A percentile compares a stretch with the other conserved stretches of the same genome.
These are phyloP conservation scores for Amphiprion percula DNA, from an alignment of 2,113 vertebrate genomes.

Conservation along the genomic window DNA sequence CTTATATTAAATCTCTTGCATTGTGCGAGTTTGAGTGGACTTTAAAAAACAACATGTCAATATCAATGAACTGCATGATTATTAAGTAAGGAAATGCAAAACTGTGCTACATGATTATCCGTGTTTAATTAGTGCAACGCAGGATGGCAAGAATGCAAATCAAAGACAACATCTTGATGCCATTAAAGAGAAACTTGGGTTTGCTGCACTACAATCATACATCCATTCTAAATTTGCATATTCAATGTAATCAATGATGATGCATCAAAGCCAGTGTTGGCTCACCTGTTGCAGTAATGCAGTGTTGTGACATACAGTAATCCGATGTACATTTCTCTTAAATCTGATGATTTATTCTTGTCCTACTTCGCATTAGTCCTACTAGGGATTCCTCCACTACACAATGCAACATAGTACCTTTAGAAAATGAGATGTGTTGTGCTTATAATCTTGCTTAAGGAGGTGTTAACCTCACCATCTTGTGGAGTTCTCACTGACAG, in stretches of 20 bases:
- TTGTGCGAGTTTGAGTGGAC: slow-evolving; percentile 26
- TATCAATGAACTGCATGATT: slow-evolving; percentile 45
- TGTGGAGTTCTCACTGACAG: slow-evolving; percentile 65
- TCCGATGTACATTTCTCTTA: slow-evolving; percentile 24
- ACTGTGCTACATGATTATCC: slow-evolving; percentile 52
- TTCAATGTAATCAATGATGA: slow-evolving; percentile 70
- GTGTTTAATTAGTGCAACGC: slow-evolving; percentile 49
- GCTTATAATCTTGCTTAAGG: slow-evolving; percentile 53
- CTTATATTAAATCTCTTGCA: slow-evolving; percentile 12
- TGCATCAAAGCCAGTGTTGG: slow-evolving; percentile 29
- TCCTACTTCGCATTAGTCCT: slow-evolving; percentile 31
- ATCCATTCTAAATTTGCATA: slow-evolving; percentile 68
- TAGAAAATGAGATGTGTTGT: slow-evolving; percentile 36
- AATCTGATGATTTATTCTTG: slow-evolving; percentile 27
- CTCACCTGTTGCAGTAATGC: slow-evolving; percentile 49
- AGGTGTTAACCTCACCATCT: slow-evolving; percentile 68
- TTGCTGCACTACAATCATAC: slow-evolving; percentile 55
- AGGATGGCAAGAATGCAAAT: slow-evolving; percentile 65
- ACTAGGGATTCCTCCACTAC: slow-evolving; percentile 31
- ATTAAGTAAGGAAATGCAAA: slow-evolving; percentile 42
- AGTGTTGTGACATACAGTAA: slow-evolving; percentile 41
- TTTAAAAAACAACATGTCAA: slow-evolving; percentile 24
- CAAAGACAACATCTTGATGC: slow-evolving; percentile 52
- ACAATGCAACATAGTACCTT: slow-evolving; percentile 12
- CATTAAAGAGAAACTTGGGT: slow-evolving; percentile 54